These are phyloP conservation scores for Lissonota sp. DNA, from an alignment of 2,888 invertebrate genomes.

Conservation along the genomic window DNA sequence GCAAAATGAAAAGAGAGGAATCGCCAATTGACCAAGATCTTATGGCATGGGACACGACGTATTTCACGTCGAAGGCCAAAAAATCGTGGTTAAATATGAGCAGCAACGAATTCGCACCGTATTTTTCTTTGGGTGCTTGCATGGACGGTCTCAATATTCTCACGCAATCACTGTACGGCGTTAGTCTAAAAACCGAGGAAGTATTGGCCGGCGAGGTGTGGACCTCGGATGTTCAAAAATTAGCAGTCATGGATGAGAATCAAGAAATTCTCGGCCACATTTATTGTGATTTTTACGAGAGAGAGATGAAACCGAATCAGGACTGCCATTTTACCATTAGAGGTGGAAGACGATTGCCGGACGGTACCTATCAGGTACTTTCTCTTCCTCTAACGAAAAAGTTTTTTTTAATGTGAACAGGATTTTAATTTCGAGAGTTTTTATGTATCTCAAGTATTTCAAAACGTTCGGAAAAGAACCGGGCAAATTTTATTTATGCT, in stretches of 20 bases:
- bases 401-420: neutral
- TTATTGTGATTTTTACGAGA: slow-evolving; percentile 98
- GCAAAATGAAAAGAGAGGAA: slow-evolving; percentile 88
- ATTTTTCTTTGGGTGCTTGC: slow-evolving; percentile 96
- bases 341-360: slow-evolving; percentile 92
- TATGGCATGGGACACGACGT: slow-evolving; percentile 94
- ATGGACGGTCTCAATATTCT: slow-evolving; percentile 98
- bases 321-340: slow-evolving; percentile 99
- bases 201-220: slow-evolving; percentile 91
- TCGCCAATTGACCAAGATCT: slow-evolving; percentile 71
- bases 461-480: too few relatives aligned
- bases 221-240: slow-evolving; percentile 95
- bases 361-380: slow-evolving; percentile 92
- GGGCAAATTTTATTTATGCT: too few relatives aligned
- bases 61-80: slow-evolving; percentile 91
- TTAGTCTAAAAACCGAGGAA: slow-evolving; percentile 89
- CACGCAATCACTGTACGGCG: slow-evolving; percentile 93
- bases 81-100: slow-evolving; percentile 89
- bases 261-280: slow-evolving; percentile 96
- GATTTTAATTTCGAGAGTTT: slow-evolving; percentile 3
- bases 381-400: neutral
- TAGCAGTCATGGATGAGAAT: slow-evolving; percentile 93
- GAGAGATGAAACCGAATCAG: slow-evolving; percentile 96
- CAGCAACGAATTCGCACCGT: slow-evolving; percentile 91
- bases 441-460: too few relatives aligned